Conservation (phyloP, 2,113 vertebrate species). For the Sebastes fasciatus region DNA sequence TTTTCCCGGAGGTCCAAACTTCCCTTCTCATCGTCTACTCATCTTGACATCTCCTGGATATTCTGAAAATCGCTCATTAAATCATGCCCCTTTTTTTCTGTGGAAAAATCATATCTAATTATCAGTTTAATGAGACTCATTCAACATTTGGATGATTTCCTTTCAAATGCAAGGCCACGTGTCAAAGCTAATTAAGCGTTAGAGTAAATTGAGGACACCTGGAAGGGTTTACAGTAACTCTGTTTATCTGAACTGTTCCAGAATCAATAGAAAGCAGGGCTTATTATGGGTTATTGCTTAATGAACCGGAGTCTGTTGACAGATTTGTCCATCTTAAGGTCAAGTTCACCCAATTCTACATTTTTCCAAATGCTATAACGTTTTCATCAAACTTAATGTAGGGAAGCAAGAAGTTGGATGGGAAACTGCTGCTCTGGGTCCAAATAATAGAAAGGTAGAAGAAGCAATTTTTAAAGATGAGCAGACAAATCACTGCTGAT, state of each 20-base stretch:
- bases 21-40: background rate
- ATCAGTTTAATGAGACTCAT: constrained; percentile 28
- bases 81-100: background rate
- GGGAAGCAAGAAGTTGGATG: background rate
- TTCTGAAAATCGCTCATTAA: constrained; percentile 4
- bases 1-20: constrained; percentile 3
- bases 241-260: constrained; percentile 44
- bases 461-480: background rate
- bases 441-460: background rate
- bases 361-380: background rate
- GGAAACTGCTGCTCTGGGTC: background rate
- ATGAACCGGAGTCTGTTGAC: constrained; percentile 9
- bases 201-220: background rate
- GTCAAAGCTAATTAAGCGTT: constrained; percentile 35
- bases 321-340: background rate
- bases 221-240: constrained; percentile 3
- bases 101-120: constrained; percentile 27
- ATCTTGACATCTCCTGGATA: constrained; percentile 2
- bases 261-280: background rate
- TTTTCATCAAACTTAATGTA: background rate
- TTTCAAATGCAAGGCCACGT: constrained; percentile 33
- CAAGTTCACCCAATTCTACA: background rate
- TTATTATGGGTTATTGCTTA: background rate
- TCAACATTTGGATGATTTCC: constrained; percentile 11
- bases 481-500: background rate